Evolutionary conservation across 92 coral and sea anemone genomes (phyloP), one percentile per base, ranked within the genome.

Genomic region (Parazoanthus atlanticus): DNA sequence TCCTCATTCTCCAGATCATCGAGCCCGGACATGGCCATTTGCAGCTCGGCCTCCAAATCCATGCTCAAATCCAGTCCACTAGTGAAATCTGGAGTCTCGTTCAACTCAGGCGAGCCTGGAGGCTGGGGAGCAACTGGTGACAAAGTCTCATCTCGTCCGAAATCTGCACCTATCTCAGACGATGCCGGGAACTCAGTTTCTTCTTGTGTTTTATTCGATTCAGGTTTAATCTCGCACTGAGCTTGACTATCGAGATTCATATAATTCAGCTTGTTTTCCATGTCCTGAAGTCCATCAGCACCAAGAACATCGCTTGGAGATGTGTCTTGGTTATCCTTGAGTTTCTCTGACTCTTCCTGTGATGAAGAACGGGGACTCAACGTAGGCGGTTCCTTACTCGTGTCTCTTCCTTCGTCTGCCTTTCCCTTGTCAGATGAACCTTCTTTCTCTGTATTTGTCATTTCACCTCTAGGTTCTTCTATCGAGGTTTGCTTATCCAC

Each of bases 21-120:
- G 33, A 93, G 78, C 32, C 95, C 98, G 52, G 92, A 93, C 98
- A 95, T 91, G 31, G 98, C 98, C 69, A 92, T 92, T 33, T 92
- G 93, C 58, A 93, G 58, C 84, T 95, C 94, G 33, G 96, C 94
- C 16, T 91, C 94, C 19, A 95, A 85, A 85, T 93, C 96, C 34
- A 95, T 79, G 74, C 72, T 89, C 88, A 95, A 70, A 82, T 95
- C 98, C 74, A 95, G 78, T 70, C 98, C 98, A 47, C 89, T 93
- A 28, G 98, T 91, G 89, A 95, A 95, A 78, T 95, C 98, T 29
- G 90, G 93, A 19, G 79, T 91, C 58, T 89, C 89, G 54, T 76
- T 75, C 23, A 91, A 41, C 30, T 93, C 98, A 19, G 96, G 96
- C 34, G 98, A 92, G 31, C 90, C 96, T 73, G 98, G 94, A 31